Percentiles rank a stretch among this genome's conserved stretches.
These are phyloP conservation scores for Mesorhabditis sp. DNA, from an alignment of 2,888 invertebrate species.

Conservation along the genomic window DNA sequence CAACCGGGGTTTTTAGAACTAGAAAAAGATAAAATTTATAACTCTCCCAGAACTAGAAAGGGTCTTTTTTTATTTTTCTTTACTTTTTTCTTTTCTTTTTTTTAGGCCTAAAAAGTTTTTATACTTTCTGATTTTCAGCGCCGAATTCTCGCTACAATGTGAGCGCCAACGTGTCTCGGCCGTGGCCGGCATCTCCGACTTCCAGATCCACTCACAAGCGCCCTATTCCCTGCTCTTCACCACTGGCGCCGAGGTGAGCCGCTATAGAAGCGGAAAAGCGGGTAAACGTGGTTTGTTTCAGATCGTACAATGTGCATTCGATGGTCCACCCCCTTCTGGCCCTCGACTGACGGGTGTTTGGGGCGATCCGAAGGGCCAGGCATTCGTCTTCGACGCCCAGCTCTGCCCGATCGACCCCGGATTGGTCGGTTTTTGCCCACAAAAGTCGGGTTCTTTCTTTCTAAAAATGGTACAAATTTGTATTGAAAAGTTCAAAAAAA, in stretches of 20 bases:
- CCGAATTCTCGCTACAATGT: slow-evolving; percentile 30
- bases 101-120: not conserved
- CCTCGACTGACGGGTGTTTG: not conserved
- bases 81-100: no score
- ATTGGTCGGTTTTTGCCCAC: slow-evolving; percentile 23
- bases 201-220: slow-evolving; percentile 8
- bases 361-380: not conserved
- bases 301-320: not conserved
- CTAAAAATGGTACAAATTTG: not conserved
- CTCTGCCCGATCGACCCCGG: slow-evolving; percentile 18
- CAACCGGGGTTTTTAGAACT: no score
- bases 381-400: slow-evolving; percentile 24
- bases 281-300: not conserved
- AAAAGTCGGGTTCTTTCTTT: slow-evolving; percentile 17
- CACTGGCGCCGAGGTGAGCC: slow-evolving; percentile 23
- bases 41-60: not conserved
- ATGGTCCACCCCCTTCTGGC: not conserved
- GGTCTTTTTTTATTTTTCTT: not conserved
- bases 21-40: not conserved
- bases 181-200: slow-evolving; percentile 27
- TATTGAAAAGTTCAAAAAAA: no score
- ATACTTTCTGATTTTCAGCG: slow-evolving; percentile 8
- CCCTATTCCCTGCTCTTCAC: slow-evolving; percentile 13
- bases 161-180: slow-evolving; percentile 27
- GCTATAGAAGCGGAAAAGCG: not conserved